phyloP scores from a whole-genome alignment of 2,113 vertebrate genomes.

The Brevimyrus niger region DNA sequence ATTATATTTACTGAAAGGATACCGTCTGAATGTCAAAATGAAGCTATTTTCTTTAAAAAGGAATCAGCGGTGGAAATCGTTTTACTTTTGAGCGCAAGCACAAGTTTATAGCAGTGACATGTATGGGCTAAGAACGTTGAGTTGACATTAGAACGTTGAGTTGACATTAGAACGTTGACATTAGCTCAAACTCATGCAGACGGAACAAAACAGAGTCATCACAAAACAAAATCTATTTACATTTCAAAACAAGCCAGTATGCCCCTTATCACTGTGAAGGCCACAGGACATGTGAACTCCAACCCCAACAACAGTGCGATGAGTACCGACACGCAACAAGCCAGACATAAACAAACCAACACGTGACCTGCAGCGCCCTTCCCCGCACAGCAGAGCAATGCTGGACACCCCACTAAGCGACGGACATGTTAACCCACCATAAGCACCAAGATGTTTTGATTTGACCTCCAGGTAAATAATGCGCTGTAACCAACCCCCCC shows the following conservation, averaged over 20 bases:
- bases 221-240: background rate
- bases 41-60: too few species aligned
- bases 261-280: background rate
- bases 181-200: background rate
- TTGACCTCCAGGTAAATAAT: background rate
- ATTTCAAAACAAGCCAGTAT: background rate
- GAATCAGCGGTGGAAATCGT: too few species aligned
- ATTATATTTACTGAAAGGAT: too few species aligned
- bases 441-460: background rate
- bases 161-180: too few species aligned
- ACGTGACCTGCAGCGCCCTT: background rate
- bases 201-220: background rate
- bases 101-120: too few species aligned
- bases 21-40: too few species aligned
- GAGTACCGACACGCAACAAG: background rate
- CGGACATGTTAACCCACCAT: background rate
- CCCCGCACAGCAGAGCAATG: too few species aligned
- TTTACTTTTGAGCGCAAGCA: too few species aligned
- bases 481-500: background rate
- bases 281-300: background rate
- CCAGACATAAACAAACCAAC: background rate
- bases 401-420: background rate
- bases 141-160: too few species aligned
- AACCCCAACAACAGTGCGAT: background rate
- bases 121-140: too few species aligned